Evolutionary conservation across 1,140 invertebrate genomes (phyloP).

Genomic region (Drosophila parvula): DNA sequence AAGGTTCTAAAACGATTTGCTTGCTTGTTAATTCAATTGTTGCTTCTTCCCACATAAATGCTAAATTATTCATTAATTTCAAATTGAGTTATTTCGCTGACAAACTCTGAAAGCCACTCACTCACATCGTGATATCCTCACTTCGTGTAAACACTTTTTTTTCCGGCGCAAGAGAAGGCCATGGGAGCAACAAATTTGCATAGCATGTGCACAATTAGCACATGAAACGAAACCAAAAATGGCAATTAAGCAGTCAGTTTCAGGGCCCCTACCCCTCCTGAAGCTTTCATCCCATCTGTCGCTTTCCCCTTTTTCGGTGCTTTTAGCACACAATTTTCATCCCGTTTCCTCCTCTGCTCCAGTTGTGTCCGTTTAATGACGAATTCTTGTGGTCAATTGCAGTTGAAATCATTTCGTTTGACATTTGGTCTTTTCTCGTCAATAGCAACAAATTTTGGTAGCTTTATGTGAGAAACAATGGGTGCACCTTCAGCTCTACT

Average conservation of each 20-base stretch:
- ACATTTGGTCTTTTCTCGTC: constrained; percentile 14
- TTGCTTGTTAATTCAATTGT: constrained; percentile 2
- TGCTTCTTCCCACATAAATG: background rate
- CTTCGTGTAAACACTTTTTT: constrained; percentile 10
- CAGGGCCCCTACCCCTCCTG: background rate
- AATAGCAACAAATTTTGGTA: constrained; percentile 12
- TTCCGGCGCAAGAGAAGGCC: background rate
- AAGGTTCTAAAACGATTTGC: background rate
- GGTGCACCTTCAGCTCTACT: background rate
- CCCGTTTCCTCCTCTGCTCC: constrained; percentile 1
- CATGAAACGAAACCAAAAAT: constrained; percentile 43
- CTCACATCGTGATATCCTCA: constrained; percentile 10
- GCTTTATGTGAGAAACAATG: constrained; percentile 3
- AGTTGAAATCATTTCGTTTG: constrained; percentile 25
- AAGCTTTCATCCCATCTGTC: background rate
- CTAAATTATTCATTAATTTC: constrained; percentile 20
- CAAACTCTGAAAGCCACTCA: background rate
- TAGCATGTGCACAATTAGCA: constrained; percentile 45
- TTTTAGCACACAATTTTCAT: constrained; percentile 1
- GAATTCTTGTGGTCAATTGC: constrained; percentile 41
- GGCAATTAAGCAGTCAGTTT: constrained; percentile 40
- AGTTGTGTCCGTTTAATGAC: constrained; percentile 31
- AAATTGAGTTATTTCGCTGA: constrained; percentile 21
- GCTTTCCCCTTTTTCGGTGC: background rate
- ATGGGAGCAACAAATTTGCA: constrained; percentile 43